Conservation (phyloP, 1,140 invertebrate genomes). For the Drosophila suzukii region DNA sequence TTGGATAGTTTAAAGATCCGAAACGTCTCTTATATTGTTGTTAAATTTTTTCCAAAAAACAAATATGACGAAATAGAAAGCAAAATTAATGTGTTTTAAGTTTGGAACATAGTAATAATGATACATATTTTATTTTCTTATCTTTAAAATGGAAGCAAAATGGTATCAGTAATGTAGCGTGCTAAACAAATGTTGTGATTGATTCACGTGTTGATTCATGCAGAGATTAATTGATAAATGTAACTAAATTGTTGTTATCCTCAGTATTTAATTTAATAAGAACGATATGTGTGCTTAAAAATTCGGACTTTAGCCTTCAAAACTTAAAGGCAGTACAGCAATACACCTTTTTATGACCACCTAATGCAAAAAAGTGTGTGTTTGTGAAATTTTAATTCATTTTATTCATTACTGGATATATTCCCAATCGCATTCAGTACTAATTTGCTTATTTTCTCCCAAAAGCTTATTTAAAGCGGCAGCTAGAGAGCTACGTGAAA, state of each 20-base stretch:
- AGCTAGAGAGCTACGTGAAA: constrained; percentile 91
- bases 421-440: neutral
- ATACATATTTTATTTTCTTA: neutral
- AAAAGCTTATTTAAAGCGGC: constrained; percentile 90
- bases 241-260: too few relatives aligned
- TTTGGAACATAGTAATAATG: neutral
- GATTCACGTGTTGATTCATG: neutral
- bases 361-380: too few relatives aligned
- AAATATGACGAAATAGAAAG: neutral
- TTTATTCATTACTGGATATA: too few relatives aligned
- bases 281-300: neutral
- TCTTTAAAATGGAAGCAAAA: neutral
- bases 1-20: too few relatives aligned
- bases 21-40: too few relatives aligned
- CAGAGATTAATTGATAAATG: neutral
- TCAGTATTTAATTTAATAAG: neutral
- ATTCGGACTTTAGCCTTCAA: too few relatives aligned
- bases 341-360: too few relatives aligned
- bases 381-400: too few relatives aligned
- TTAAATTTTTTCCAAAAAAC: too few relatives aligned
- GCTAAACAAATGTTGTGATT: neutral
- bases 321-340: too few relatives aligned
- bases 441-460: neutral
- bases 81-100: neutral
- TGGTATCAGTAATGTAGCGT: neutral